phyloP scores from a whole-genome alignment of 2,113 vertebrate species.

The Axis porcinus region DNA sequence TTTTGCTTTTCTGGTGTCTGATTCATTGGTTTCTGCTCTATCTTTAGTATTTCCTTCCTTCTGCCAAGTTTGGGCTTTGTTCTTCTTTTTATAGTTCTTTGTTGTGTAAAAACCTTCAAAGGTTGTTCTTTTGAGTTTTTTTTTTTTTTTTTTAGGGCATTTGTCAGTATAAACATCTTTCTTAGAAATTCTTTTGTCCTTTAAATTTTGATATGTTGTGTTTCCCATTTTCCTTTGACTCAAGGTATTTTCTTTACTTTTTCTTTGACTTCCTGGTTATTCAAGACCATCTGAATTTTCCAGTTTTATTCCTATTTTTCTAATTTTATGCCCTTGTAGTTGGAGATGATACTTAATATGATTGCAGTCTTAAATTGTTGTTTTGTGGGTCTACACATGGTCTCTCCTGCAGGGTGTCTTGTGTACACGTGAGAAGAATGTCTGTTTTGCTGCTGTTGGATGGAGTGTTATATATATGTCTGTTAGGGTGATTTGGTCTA shows the following conservation, averaged over 20 bases:
- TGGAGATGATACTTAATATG: background rate
- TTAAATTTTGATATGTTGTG: background rate
- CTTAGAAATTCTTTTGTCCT: background rate
- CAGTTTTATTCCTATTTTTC: background rate
- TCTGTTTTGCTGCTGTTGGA: background rate
- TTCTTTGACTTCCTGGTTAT: background rate
- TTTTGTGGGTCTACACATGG: background rate
- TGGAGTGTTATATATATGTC: background rate
- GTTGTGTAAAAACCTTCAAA: background rate
- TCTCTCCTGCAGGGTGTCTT: background rate
- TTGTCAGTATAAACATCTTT: background rate
- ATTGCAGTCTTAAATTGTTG: background rate
- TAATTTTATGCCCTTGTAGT: background rate
- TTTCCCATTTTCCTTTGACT: background rate
- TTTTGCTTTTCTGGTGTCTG: background rate
- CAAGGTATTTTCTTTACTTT: background rate
- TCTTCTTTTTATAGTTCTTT: background rate
- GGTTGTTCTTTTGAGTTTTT: background rate
- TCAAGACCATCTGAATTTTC: background rate
- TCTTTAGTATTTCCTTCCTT: background rate
- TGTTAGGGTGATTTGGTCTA: background rate
- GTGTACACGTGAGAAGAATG: background rate
- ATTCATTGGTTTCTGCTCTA: background rate
- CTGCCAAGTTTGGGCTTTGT: background rate
- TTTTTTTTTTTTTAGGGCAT: background rate